A percentile compares a stretch with the other conserved stretches of the same genome.
Conservation (phyloP, 2,888 invertebrate species). For the Rhimphoctona megacephalus region DNA sequence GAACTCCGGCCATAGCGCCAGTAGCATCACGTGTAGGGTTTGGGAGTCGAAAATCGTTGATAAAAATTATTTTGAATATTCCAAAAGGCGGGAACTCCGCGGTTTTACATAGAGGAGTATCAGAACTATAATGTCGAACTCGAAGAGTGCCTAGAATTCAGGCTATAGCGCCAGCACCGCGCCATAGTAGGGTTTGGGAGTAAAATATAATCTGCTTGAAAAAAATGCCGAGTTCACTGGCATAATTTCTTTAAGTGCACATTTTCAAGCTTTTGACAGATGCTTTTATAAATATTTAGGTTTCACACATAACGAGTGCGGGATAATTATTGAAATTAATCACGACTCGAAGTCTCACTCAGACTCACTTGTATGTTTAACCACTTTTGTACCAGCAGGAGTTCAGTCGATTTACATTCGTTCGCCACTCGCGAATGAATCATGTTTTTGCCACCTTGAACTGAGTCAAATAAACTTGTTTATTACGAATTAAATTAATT, state of each 20-base stretch:
- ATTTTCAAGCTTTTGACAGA: not conserved
- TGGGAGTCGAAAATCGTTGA: too few relatives aligned
- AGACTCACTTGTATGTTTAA: not conserved
- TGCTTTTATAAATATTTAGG: not conserved
- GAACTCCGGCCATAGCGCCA: too few relatives aligned
- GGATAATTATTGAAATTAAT: not conserved
- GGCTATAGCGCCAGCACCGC: too few relatives aligned
- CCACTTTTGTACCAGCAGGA: conserved; percentile 11
- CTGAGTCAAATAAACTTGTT: not conserved
- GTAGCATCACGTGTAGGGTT: too few relatives aligned
- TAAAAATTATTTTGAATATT: too few relatives aligned
- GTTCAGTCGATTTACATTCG: conserved; percentile 37
- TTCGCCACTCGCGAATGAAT: conserved; percentile 28
- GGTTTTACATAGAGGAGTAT: too few relatives aligned
- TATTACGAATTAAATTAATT: not conserved
- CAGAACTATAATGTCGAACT: too few relatives aligned
- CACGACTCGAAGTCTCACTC: not conserved
- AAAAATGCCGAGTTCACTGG: not conserved
- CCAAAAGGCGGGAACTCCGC: too few relatives aligned
- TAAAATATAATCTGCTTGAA: not conserved
- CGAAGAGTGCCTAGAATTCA: too few relatives aligned
- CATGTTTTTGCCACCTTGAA: conserved; percentile 15
- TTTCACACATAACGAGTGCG: not conserved
- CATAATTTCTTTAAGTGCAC: not conserved
- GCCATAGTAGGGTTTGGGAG: too few relatives aligned